These are phyloP conservation scores for Oreohelix idahoensis DNA, from an alignment of 1,140 invertebrate species.

Conservation along the genomic window DNA sequence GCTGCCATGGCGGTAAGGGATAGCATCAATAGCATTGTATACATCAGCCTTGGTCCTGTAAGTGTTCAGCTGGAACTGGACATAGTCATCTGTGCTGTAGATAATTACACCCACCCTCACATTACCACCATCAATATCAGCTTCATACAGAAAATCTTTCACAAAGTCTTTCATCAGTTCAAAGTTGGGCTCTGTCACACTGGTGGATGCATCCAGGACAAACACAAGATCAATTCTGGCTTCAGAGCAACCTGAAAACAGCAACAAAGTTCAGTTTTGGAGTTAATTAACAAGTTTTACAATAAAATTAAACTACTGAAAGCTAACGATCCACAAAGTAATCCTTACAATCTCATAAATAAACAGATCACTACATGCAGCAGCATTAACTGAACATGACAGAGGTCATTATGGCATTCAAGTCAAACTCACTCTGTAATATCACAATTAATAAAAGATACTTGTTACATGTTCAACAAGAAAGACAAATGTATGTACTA, in stretches of 20 bases:
- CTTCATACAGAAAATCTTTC: slow-evolving; percentile 11
- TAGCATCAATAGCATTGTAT: slow-evolving; percentile 16
- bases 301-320: no score
- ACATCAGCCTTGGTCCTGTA: slow-evolving; percentile 6
- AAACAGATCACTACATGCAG: no score
- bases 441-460: no score
- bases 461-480: no score
- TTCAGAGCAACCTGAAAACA: neutral
- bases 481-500: no score
- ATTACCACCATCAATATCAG: slow-evolving; percentile 26
- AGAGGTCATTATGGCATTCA: no score
- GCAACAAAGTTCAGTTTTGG: no score
- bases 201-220: slow-evolving; percentile 21
- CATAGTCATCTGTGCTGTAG: slow-evolving; percentile 4
- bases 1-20: slow-evolving; percentile 11
- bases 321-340: no score
- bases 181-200: neutral
- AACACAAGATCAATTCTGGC: slow-evolving; percentile 10
- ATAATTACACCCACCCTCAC: slow-evolving; percentile 15
- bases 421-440: no score
- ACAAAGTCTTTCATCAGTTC: slow-evolving; percentile 26
- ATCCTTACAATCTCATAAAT: no score
- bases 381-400: no score
- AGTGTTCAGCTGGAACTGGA: slow-evolving; percentile 22
- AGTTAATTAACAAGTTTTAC: no score